Conservation (phyloP, 2,113 vertebrate species). For the Laterallus jamaicensis region DNA sequence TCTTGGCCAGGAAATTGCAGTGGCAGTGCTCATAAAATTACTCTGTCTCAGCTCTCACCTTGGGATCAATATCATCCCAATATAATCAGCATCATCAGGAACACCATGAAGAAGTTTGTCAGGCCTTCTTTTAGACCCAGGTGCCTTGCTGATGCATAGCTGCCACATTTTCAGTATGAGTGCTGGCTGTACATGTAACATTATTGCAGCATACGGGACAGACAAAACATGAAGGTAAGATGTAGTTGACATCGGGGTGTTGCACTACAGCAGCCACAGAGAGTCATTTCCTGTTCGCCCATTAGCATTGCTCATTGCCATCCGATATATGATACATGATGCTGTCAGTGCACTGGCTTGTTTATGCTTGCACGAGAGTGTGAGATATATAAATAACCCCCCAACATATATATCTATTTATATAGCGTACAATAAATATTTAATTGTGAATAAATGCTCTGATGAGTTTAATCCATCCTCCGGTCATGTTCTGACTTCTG, state of each 20-base stretch:
- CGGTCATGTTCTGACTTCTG: neutral
- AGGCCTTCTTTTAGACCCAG: neutral
- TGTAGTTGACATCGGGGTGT: rapidly evolving
- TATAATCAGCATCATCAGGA: neutral
- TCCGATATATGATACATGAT: neutral
- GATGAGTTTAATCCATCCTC: neutral
- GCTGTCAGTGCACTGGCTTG: neutral
- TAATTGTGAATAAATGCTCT: neutral
- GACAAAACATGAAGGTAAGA: neutral
- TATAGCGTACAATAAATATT: neutral
- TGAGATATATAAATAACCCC: neutral
- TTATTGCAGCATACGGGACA: neutral
- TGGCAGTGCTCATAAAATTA: neutral
- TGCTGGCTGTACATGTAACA: neutral
- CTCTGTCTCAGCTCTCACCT: neutral
- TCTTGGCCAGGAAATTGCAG: neutral
- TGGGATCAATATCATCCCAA: rapidly evolving
- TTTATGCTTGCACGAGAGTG: neutral
- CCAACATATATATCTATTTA: neutral
- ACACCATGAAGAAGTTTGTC: neutral
- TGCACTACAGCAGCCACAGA: neutral
- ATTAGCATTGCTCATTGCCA: neutral
- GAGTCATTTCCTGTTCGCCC: neutral
- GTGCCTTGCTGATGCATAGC: neutral
- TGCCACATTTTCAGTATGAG: neutral